phyloP scores from a whole-genome alignment of 2,797 vertebrate genomes.

The Pipistrellus nathusii region DNA sequence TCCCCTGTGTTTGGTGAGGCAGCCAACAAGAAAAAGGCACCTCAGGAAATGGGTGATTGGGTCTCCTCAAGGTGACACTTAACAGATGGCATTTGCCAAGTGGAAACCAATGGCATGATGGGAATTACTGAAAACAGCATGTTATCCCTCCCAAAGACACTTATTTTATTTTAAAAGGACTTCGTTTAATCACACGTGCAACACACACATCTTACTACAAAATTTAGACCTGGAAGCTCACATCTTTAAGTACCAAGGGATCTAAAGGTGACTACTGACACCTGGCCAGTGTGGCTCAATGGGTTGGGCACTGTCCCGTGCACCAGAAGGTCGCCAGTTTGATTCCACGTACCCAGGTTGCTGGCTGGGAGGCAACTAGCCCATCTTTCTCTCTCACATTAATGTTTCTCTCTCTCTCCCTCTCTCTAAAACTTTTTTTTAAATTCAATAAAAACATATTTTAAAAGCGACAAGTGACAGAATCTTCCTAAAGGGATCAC shows the following conservation, averaged over 20 bases:
- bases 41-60: not conserved
- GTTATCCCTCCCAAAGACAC: not conserved
- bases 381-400: not conserved
- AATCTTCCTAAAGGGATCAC: not conserved
- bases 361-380: not conserved
- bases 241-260: not conserved
- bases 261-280: not conserved
- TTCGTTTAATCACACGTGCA: not conserved
- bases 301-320: not conserved
- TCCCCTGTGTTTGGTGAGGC: not conserved
- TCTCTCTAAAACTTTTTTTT: not conserved
- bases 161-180: not conserved
- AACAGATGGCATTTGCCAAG: not conserved
- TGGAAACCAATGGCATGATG: not conserved
- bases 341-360: too few relatives aligned
- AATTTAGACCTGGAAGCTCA: not conserved
- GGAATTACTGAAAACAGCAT: not conserved
- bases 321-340: not conserved
- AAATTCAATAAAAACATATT: not conserved
- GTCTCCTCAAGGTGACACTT: not conserved
- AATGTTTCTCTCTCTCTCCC: not conserved
- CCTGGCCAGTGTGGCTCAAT: not conserved
- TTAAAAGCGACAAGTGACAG: not conserved
- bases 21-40: not conserved
- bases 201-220: not conserved